Conservation (phyloP, 1,140 invertebrate genomes). For the Drosophila nebulosa region DNA sequence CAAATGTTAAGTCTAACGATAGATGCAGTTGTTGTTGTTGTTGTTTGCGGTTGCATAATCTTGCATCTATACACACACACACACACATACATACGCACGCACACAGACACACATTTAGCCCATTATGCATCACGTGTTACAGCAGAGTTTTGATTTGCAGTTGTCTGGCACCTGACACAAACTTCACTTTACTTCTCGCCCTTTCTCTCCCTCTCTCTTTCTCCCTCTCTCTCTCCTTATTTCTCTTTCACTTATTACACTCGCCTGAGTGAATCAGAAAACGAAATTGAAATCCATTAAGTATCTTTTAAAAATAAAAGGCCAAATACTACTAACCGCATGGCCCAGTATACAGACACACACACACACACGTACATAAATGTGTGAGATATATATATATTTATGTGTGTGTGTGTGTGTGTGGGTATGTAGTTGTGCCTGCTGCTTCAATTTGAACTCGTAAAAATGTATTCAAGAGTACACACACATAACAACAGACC, state of each 20-base stretch:
- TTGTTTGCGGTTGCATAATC: constrained; percentile 51
- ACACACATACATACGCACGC: too few relatives aligned
- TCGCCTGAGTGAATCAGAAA: constrained; percentile 18
- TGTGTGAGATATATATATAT: not conserved
- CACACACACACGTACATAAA: constrained; percentile 18
- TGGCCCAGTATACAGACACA: constrained; percentile 60
- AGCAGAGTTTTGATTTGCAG: not conserved
- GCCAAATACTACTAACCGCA: constrained; percentile 70
- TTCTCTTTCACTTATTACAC: not conserved
- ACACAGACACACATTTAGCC: too few relatives aligned
- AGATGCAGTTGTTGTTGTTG: constrained; percentile 6
- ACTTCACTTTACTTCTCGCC: not conserved
- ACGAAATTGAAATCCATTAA: constrained; percentile 71
- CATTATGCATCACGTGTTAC: constrained; percentile 44
- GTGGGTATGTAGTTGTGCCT: constrained; percentile 3
- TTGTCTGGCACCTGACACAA: constrained; percentile 59
- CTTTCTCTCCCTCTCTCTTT: too few relatives aligned
- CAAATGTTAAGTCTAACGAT: constrained; percentile 20
- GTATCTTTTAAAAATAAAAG: constrained; percentile 77
- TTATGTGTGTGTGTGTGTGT: too few relatives aligned
- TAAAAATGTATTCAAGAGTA: constrained; percentile 71
- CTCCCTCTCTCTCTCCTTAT: too few relatives aligned
- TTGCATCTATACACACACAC: not conserved
- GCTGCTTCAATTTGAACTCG: constrained; percentile 47
- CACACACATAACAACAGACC: constrained; percentile 19